A percentile compares a stretch with the other conserved stretches of the same genome.
Conservation (phyloP, 2,888 invertebrate species). For the Lithophane semibrunnea region DNA sequence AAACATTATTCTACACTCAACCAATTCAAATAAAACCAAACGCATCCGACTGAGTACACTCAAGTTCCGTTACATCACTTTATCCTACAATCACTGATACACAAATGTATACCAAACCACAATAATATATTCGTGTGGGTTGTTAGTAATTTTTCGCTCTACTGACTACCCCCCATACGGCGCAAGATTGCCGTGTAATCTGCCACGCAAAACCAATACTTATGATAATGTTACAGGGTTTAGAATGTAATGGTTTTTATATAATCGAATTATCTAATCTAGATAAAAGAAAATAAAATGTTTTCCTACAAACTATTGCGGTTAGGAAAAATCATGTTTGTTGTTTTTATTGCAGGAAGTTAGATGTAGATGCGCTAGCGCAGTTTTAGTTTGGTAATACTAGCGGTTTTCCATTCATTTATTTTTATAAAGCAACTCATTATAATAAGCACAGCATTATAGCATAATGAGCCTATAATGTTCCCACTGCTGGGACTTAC, state of each 20-base stretch:
- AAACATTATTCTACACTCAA: background rate
- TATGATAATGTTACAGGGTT: slow-evolving; percentile 22
- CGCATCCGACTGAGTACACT: background rate
- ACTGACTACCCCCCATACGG: slow-evolving; percentile 61
- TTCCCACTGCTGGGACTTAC: background rate
- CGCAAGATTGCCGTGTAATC: slow-evolving; percentile 22
- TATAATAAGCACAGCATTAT: background rate
- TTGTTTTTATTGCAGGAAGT: slow-evolving; percentile 48
- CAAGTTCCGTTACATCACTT: slow-evolving; percentile 48
- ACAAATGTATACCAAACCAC: slow-evolving; percentile 61
- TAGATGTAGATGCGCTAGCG: slow-evolving; percentile 1
- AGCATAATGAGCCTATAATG: background rate
- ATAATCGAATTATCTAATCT: slow-evolving; percentile 68
- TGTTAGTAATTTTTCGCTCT: slow-evolving; percentile 77
- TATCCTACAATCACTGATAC: slow-evolving; percentile 43
- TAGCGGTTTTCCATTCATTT: background rate
- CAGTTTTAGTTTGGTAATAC: slow-evolving; percentile 12
- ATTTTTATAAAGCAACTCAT: background rate
- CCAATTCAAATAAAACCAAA: slow-evolving; percentile 21
- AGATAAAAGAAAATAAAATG: slow-evolving; percentile 62
- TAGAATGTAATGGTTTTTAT: slow-evolving; percentile 15
- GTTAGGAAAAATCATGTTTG: slow-evolving; percentile 44
- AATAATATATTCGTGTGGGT: slow-evolving; percentile 64
- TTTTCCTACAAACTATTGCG: slow-evolving; percentile 60
- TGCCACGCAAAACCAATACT: slow-evolving; percentile 34